Percentiles rank a stretch among this genome's conserved stretches.
phyloP scores from a whole-genome alignment of 2,797 vertebrate genomes.

The Tokudaia muenninki region DNA sequence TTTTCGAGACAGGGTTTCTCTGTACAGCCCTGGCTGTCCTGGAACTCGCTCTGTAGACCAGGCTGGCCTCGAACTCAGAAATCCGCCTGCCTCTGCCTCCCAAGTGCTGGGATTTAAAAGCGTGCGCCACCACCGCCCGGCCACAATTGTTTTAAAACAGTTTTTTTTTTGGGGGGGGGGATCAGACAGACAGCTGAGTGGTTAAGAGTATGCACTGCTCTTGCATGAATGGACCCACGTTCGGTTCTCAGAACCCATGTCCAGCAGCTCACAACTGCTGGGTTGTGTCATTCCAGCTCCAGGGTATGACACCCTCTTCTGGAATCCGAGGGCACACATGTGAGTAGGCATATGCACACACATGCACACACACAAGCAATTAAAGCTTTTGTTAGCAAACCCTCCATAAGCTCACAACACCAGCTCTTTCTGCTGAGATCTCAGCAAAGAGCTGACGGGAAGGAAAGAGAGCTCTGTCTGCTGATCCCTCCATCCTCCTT shows the following conservation, averaged over 20 bases:
- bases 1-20: too few species aligned
- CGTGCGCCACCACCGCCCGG: too few species aligned
- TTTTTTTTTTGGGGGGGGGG: too few species aligned
- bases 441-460: not conserved
- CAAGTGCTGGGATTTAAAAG: too few species aligned
- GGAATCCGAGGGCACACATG: not conserved
- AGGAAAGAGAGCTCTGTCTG: not conserved
- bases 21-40: too few species aligned
- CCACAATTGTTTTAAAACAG: not conserved
- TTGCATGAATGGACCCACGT: not conserved
- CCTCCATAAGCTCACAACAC: not conserved
- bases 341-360: not conserved
- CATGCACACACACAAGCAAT: not conserved
- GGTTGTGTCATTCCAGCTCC: too few species aligned
- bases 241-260: not conserved
- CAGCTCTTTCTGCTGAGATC: too few species aligned
- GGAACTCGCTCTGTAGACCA: too few species aligned
- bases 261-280: not conserved
- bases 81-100: too few species aligned
- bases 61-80: too few species aligned
- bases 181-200: not conserved
- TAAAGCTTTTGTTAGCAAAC: not conserved
- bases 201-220: not conserved
- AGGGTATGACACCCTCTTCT: not conserved
- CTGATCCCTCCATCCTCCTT: not conserved